phyloP scores from a whole-genome alignment of 2,113 vertebrate genomes.

The Turnix velox region DNA sequence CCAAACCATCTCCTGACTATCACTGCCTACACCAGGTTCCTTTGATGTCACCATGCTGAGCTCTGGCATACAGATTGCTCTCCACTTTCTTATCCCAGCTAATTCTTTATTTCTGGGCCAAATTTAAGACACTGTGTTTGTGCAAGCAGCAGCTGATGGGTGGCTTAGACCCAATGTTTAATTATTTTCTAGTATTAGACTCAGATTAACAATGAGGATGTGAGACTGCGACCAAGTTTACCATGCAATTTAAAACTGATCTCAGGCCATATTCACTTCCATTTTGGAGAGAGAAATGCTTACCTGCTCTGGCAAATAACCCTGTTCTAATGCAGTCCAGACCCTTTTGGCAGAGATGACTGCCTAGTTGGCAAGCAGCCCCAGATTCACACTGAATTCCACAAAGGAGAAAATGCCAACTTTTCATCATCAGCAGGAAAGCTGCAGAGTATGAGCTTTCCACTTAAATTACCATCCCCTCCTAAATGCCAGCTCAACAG shows the following conservation, averaged over 20 bases:
- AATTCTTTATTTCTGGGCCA: background rate
- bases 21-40: background rate
- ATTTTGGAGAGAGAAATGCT: conserved; percentile 26
- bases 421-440: conserved; percentile 63
- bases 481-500: conserved; percentile 52
- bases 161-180: background rate
- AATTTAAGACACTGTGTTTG: background rate
- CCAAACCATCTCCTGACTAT: background rate
- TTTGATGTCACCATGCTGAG: background rate
- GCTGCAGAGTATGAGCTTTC: conserved; percentile 40
- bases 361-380: conserved; percentile 40
- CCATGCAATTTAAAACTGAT: conserved; percentile 5
- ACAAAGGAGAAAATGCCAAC: conserved; percentile 39
- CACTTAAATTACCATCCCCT: conserved; percentile 56
- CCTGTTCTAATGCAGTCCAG: conserved; percentile 23
- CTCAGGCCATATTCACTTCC: background rate
- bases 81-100: background rate
- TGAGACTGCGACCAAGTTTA: background rate
- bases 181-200: background rate
- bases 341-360: conserved; percentile 15
- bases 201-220: background rate
- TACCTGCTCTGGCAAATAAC: conserved; percentile 39
- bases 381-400: conserved; percentile 64
- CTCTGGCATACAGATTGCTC: background rate
- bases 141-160: background rate